Evolutionary conservation across 2,113 vertebrate genomes (phyloP), one percentile per base, ranked within the genome.

Genomic region (Eublepharis macularius): DNA sequence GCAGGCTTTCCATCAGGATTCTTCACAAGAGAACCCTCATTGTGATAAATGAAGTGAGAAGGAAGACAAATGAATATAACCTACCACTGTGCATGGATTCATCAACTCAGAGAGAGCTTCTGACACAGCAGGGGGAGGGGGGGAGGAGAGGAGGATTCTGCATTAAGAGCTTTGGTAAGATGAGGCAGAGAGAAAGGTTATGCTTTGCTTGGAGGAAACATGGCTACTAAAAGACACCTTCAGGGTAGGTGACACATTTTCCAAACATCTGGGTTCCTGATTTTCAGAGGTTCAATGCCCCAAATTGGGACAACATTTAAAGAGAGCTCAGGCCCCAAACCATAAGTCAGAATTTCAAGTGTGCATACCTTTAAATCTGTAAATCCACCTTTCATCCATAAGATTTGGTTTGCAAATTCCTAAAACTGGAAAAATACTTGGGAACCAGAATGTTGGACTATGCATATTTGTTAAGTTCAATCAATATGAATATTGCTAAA

Each of bases 1-100:
- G 90, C 12, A 0, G 92, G 84, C 86, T 91, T 94, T 81, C 76
- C 83, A 90, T 91, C 85, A 87, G 89, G 93, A 94, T 94, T 92
- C 91, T 87, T 83, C 90, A 86, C 88, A 91, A 89, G 69, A 86
- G 86, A 87, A 54, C 83, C 84, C 63, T 93, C 82, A 4, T n/a
- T 1, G 1, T 93, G 95, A 95, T 92, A 96, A 95, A 96, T 95
- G 94, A 92, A 90, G 73, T 94, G 86, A 81, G 91, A 90, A 94
- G 66, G 63, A 94, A 93, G 94, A 95, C 65, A 92, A 93, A 95
- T 94, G 88, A 91, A 91, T 94, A 86, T 86, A 95, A 90, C 91
- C 87, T 83, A 84, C 87, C 75, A 75, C 88, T 88, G 85, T 4
- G 60, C 84, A 83, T 86, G 88, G 91, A 90, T 94, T 91, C 91